Base-by-base conservation (phyloP, 2,888 invertebrate species). In the Lasioglossum pauxillum region DNA sequence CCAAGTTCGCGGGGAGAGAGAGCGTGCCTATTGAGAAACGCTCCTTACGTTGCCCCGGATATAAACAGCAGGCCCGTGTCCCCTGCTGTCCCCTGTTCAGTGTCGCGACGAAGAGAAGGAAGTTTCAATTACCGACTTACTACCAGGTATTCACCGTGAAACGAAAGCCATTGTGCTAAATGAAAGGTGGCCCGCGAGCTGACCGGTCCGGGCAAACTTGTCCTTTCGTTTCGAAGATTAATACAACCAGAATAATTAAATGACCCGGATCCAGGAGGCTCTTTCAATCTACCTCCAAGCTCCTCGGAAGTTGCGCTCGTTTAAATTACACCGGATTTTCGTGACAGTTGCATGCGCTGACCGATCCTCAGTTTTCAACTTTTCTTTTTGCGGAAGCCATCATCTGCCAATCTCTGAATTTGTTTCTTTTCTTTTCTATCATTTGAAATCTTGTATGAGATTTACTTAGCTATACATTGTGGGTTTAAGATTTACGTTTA, bases 1-100 rank as follows among this genome's bases (percentile, higher is more conserved):
- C 90, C 78, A 93, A 94, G 93, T 94, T 93, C 82, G 81, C 67
- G 67, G 35, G 35, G 84, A 53, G 60, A 80, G 82, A 75, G 53
- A 53, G 10, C 23, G 10, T n/a, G 85, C 88, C 91, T 92, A 91
- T 91, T 88, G 91, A 88, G 90, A 88, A 90, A 86, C 83, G 41
- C 60, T 87, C 81, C 81, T 86, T 84, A 82, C 74, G 77, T 84
- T 84, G 78, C 53, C 74, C 53, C 74, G 72, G 69, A 82, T 86
- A 84, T 86, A 84, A 86, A 79, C 84, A 83, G 38, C 77, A 14
- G 69, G 8, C 38, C 16, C 53, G 2, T 23, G 23, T 53, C 23
- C 2, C 23, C 53, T 53, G 8, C 53, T 53, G 23, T 53, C 3
- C 53, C 8, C 23, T 60, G 44, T 77, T 64, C 60, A 64, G 60